phyloP scores from a whole-genome alignment of 2,888 invertebrate species.

The Trisateles emortualis region DNA sequence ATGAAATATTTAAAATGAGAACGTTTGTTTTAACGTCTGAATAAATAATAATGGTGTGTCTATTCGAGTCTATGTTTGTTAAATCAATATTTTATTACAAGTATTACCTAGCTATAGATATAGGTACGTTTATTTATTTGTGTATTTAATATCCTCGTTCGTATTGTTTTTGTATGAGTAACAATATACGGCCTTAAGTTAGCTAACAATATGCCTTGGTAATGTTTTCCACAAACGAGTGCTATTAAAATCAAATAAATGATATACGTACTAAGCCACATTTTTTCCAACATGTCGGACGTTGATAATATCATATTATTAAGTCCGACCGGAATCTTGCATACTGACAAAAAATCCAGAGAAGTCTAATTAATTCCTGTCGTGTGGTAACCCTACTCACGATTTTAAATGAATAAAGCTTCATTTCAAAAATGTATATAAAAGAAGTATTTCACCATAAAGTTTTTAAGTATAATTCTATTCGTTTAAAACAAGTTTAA shows the following conservation, averaged over 20 bases:
- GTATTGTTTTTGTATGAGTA: not conserved
- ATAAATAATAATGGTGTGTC: conserved; percentile 1
- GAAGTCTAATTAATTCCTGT: too few species aligned
- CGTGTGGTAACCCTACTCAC: not conserved
- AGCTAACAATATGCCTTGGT: too few species aligned
- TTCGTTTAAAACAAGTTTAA: conserved; percentile 9
- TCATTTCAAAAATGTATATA: not conserved
- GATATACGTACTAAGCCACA: too few species aligned
- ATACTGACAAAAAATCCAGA: too few species aligned
- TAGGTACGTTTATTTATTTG: not conserved
- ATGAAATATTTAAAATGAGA: conserved; percentile 3
- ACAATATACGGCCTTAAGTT: too few species aligned
- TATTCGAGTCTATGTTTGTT: not conserved
- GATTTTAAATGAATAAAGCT: not conserved
- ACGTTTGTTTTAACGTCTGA: conserved; percentile 1
- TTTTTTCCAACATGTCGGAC: too few species aligned
- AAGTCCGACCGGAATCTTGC: too few species aligned
- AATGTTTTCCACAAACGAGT: too few species aligned
- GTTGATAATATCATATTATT: too few species aligned
- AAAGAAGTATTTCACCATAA: not conserved
- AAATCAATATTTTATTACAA: not conserved
- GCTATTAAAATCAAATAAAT: too few species aligned
- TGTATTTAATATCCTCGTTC: not conserved
- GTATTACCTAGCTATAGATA: not conserved
- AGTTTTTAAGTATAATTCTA: not conserved